phyloP scores from a whole-genome alignment of 2,113 vertebrate species.

The Coturnix japonica region DNA sequence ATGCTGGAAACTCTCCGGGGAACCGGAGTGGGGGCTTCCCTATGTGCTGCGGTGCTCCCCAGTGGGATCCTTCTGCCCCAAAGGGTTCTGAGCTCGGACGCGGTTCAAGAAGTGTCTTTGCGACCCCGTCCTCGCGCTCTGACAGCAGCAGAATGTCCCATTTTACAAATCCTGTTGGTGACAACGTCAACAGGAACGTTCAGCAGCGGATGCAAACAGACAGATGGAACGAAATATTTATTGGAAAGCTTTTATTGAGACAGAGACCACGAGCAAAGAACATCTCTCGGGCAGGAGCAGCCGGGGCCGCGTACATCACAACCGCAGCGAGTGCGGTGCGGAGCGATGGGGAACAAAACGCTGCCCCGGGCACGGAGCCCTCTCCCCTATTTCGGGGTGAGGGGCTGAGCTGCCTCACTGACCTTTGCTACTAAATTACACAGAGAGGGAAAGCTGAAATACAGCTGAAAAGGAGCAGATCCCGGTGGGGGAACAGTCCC shows the following conservation, averaged over 20 bases:
- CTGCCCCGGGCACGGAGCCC: neutral
- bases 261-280: neutral
- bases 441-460: neutral
- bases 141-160: slow-evolving; percentile 3
- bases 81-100: neutral
- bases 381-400: slow-evolving; percentile 14
- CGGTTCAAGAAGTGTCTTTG: slow-evolving; percentile 62
- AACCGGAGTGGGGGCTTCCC: neutral
- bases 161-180: neutral
- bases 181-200: neutral
- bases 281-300: neutral
- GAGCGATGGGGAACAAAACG: neutral
- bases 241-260: neutral
- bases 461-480: neutral
- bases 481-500: neutral
- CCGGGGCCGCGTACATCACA: neutral
- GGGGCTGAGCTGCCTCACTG: slow-evolving; percentile 29
- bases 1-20: neutral
- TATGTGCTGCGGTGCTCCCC: neutral
- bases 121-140: neutral
- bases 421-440: slow-evolving; percentile 48
- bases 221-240: neutral
- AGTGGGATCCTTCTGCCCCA: neutral
- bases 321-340: neutral
- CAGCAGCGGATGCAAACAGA: neutral